These are phyloP conservation scores for Rhingia campestris DNA, from an alignment of 2,888 invertebrate genomes.

Conservation along the genomic window DNA sequence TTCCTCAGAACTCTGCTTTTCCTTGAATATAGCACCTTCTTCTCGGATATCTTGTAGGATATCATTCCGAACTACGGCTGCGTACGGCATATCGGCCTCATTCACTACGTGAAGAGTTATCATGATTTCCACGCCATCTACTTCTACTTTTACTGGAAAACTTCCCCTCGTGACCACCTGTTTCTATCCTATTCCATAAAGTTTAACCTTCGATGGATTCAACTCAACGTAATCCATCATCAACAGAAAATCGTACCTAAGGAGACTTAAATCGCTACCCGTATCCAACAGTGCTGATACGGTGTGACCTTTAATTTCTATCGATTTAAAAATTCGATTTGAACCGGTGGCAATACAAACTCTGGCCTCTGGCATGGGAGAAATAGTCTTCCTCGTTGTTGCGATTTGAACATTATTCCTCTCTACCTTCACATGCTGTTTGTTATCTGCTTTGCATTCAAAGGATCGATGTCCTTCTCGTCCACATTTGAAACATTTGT, in stretches of 20 bases:
- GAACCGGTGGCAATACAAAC: not conserved
- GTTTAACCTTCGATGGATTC: not conserved
- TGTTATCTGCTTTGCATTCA: not conserved
- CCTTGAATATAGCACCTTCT: not conserved
- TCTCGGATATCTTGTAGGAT: not conserved
- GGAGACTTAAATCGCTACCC: too few relatives aligned
- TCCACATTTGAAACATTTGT: too few relatives aligned
- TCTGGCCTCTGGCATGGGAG: slow-evolving; percentile 3
- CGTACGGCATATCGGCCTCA: not conserved
- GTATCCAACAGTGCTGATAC: too few relatives aligned
- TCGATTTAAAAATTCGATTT: not conserved
- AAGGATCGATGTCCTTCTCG: not conserved
- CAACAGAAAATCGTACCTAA: too few relatives aligned
- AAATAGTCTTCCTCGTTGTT: not conserved
- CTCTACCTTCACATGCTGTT: not conserved
- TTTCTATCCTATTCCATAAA: not conserved
- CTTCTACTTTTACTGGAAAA: not conserved
- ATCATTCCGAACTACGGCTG: too few relatives aligned
- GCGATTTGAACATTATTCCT: slow-evolving; percentile 1
- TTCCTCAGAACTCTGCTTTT: not conserved
- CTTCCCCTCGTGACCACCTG: not conserved
- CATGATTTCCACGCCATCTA: not conserved
- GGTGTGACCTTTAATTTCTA: not conserved
- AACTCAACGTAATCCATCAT: too few relatives aligned
- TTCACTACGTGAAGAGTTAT: not conserved